phyloP scores from a whole-genome alignment of 2,888 invertebrate species.

The Caenorhabditis sulstoni region DNA sequence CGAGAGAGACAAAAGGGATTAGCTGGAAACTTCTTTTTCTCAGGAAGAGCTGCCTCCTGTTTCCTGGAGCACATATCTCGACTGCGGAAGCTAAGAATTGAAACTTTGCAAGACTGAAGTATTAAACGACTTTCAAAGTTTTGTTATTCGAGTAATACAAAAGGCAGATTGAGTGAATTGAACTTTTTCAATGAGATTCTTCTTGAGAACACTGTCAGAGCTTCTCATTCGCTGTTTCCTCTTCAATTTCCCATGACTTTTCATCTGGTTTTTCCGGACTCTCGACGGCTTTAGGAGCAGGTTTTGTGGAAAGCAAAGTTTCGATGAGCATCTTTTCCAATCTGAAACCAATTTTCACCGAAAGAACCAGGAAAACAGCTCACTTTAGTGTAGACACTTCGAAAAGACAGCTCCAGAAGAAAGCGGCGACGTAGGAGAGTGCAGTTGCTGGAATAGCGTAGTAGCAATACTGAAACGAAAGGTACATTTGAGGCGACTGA shows the following conservation, averaged over 20 bases:
- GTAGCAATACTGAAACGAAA: constrained; percentile 58
- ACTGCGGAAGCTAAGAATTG: too few relatives aligned
- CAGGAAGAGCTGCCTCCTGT: too few relatives aligned
- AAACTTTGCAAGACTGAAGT: too few relatives aligned
- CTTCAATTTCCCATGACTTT: constrained; percentile 28
- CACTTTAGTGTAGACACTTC: constrained; percentile 61
- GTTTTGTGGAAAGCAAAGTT: constrained; percentile 14
- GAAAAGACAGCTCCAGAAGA: constrained; percentile 64
- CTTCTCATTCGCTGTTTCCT: constrained; percentile 1
- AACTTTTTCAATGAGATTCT: neutral
- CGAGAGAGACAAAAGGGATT: neutral
- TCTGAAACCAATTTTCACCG: too few relatives aligned
- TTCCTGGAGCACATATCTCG: too few relatives aligned
- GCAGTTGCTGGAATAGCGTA: constrained; percentile 49
- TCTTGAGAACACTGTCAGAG: constrained; percentile 3
- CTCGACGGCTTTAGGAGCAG: constrained; percentile 10
- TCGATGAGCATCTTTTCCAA: constrained; percentile 58
- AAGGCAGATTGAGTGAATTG: too few relatives aligned
- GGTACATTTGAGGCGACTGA: neutral
- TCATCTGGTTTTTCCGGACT: constrained; percentile 3
- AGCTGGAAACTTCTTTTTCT: too few relatives aligned
- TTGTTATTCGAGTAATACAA: too few relatives aligned
- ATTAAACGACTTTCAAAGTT: too few relatives aligned
- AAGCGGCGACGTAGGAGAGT: constrained; percentile 52
- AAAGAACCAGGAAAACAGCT: neutral